Base-by-base conservation (phyloP, 1,140 invertebrate genomes). In the Calliphora vicina region DNA sequence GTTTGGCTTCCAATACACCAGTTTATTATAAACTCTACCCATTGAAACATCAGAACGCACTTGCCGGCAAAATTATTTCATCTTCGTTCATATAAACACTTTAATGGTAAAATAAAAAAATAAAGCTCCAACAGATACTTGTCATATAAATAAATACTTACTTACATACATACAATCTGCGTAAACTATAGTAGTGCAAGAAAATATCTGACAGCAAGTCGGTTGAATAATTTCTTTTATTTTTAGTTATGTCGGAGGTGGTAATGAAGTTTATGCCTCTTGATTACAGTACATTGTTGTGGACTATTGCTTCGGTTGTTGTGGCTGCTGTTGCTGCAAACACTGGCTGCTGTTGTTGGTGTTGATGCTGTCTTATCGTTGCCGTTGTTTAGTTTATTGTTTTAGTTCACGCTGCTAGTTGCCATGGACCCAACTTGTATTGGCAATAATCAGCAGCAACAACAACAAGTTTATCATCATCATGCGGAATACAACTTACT, bases 401-500 rank as follows among this genome's bases (percentile, higher is more conserved):
- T 35, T 35, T 35, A 17, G 15, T 29, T 74, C 2, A 10, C 27
- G 8, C 20, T 78, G 35, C 23, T 78, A 43, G 1, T 23, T 78
- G 74, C 10, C 74, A 78, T 78, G 74, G 74, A 78, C 20, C 10
- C 74, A 25, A 78, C 42, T 12, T 45, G 42, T 10, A 78, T 43
- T 45, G 35, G 35, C 25, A 17, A 17, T 23, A 25, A 78, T 45
- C 35, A 78, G 5, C 35, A 17, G 45, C 45, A 57, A 57, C 13
- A 23, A 67, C 61, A 67, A 23, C 3, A 78, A 78, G 35, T 78
- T 78, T 67, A 23, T 67, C 23, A 67, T 67, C 0, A 78, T 45
- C n/a, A 45, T 78, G 42, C n/a, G 25, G 74, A 78, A 43, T 25
- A 43, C 42, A 26, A 43, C 10, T 78, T 84, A 43, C 72, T 84